A percentile compares a stretch with the other conserved stretches of the same genome.
These are phyloP conservation scores for Zhuqinia jingwanae DNA, from an alignment of 2,888 invertebrate genomes.

Conservation along the genomic window DNA sequence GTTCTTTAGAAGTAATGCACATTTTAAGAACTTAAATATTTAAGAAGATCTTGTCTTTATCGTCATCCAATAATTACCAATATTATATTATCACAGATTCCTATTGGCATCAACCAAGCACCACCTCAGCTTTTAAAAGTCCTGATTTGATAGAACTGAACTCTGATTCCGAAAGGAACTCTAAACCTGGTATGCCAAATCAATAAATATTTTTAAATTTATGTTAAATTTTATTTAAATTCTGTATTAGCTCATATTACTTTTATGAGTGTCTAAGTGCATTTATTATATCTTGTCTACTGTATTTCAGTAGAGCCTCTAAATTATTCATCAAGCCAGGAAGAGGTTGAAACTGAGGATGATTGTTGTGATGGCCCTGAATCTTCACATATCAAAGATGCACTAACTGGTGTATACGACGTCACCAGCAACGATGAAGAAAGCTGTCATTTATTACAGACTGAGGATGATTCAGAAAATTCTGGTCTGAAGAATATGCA, in stretches of 20 bases:
- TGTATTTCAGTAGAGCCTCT: conserved; percentile 73
- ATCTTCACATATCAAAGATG: conserved; percentile 77
- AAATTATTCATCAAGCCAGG: conserved; percentile 79
- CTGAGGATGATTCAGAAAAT: conserved; percentile 79
- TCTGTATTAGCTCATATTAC: background rate
- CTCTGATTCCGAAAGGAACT: conserved; percentile 78
- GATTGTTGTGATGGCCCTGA: conserved; percentile 77
- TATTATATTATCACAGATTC: conserved; percentile 69
- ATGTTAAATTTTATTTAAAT: background rate
- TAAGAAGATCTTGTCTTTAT: too few relatives aligned
- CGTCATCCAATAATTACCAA: background rate
- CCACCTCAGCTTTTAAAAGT: conserved; percentile 78
- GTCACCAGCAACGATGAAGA: conserved; percentile 79
- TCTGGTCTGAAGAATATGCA: conserved; percentile 75
- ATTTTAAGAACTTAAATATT: too few relatives aligned
- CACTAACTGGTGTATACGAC: conserved; percentile 77
- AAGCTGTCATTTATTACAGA: conserved; percentile 79
- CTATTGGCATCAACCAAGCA: conserved; percentile 78
- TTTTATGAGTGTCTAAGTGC: background rate
- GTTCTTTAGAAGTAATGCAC: background rate
- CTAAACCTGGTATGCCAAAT: conserved; percentile 76
- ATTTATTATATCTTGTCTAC: background rate
- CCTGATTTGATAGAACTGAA: conserved; percentile 79
- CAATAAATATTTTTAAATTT: too few relatives aligned
- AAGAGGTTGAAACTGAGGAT: conserved; percentile 79